Base-by-base conservation (phyloP, 2,113 vertebrate genomes). In the Coracopsis vasa region DNA sequence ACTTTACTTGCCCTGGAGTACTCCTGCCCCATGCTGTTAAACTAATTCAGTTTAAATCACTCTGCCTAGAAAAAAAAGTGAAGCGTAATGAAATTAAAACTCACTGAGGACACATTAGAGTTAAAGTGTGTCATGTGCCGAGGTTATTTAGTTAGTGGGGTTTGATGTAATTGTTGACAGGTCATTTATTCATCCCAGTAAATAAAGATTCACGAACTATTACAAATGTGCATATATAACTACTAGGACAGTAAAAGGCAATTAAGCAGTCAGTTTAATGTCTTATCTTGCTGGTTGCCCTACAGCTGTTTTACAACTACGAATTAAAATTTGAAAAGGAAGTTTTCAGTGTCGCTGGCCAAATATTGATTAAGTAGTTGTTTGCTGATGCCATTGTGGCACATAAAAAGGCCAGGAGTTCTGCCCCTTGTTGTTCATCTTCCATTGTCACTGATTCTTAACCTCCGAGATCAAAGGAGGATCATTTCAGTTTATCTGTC, bases 331-430 rank as follows among this genome's bases (percentile, higher is more conserved):
- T 98, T 99, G 99, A 99, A 99, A 99, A 98, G 99, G 96, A 96
- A 97, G 98, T 98, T 98, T 99, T 99, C 98, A 98, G 98, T 98
- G 97, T 97, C 96, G 96, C 98, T 99, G 98, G 98, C 99, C 99
- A 99, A 99, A 99, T 99, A 99, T 99, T 99, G 99, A 99, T 99
- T 99, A 99, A 99, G 99, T 98, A 99, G 98, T 98, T 99, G 99
- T 99, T 99, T 99, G 99, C 98, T 98, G 98, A 99, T 98, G 98
- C 98, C 97, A 99, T 99, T 99, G 99, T 99, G 98, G 97, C 95
- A 86, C 97, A 95, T 94, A 97, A 98, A 98, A 98, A 98, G 98
- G 98, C 98, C 96, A 97, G 97, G 98, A 98, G 98, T 97, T 97
- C 96, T 98, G 98, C 98, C 98, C 98, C 98, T 98, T 98, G 98